These are phyloP conservation scores for Spialia ferax DNA, from an alignment of 2,888 invertebrate species.

Conservation along the genomic window DNA sequence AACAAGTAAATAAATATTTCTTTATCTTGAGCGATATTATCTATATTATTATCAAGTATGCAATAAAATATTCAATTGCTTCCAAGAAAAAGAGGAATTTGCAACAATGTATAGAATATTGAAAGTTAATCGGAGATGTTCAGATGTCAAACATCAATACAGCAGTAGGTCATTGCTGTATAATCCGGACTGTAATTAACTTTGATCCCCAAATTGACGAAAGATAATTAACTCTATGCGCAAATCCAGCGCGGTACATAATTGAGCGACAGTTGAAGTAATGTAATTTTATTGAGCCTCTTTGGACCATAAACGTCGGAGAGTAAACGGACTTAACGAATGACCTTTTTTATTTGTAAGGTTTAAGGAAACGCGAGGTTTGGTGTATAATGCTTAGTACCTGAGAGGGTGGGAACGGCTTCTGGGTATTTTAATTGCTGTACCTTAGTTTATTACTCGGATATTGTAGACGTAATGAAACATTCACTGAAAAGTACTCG, in stretches of 20 bases:
- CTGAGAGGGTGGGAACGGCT: constrained; percentile 18
- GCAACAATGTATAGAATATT: no score
- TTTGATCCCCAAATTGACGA: no score
- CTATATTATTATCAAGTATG: no score
- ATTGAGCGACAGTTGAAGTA: constrained; percentile 57
- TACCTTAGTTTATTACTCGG: constrained; percentile 30
- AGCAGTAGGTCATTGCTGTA: no score
- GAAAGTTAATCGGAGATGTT: no score
- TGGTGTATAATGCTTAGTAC: constrained; percentile 9
- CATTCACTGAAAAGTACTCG: constrained; percentile 5
- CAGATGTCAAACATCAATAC: no score
- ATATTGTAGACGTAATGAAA: constrained; percentile 19
- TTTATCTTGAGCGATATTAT: no score
- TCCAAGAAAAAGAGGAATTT: no score
- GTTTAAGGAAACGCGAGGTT: constrained; percentile 37
- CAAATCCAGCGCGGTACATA: constrained; percentile 39
- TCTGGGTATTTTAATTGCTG: constrained; percentile 29
- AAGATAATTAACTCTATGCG: constrained; percentile 5
- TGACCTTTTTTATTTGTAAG: constrained; percentile 54
- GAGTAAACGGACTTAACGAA: constrained; percentile 58
- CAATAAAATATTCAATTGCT: no score
- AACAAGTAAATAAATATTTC: no score
- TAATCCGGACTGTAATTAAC: no score
- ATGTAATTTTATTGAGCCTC: constrained; percentile 64
- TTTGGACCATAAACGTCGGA: constrained; percentile 57